Base-by-base conservation (phyloP, 2,113 vertebrate genomes). In the Onychostoma macrolepis region DNA sequence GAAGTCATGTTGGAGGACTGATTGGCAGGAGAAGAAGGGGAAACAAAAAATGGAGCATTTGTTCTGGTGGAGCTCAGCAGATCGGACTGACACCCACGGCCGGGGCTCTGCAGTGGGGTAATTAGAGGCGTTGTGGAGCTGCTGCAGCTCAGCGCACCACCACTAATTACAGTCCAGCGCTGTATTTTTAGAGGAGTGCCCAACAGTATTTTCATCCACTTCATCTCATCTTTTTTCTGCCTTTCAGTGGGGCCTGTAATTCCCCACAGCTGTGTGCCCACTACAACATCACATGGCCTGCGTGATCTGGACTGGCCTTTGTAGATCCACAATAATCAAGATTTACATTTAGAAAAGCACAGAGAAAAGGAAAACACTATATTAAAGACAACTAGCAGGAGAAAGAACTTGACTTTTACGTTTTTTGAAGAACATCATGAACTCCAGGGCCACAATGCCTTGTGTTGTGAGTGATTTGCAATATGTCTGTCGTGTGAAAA, bases 131-230 rank as follows among this genome's bases (percentile, higher is more conserved):
- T 91, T 92, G 93, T 87, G 92, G 90, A 91, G 90, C 87, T 76
- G 92, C 94, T 93, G 94, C 94, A 94, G 94, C 94, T 91, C 90
- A 88, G 91, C 92, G 87, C 93, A 90, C 78, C 78, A 93, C 95
- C 94, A 92, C 95, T 94, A 96, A 96, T 95, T 94, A 93, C 93
- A 95, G 93, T 80, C 84, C 91, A 89, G 82, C 41, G 45, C 81
- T 86, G 90, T 96, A 95, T 96, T 95, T 95, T 94, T 96, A 96
- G 94, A 87, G 82, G 86, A 24, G 78, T 90, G 92, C 91, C 91
- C 92, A 86, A 90, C 92, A 90, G 89, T 93, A 94, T 95, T 95
- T 95, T 94, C 92, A 94, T 94, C 92, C 91, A 71, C 80, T 82
- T 91, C 89, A 87, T 86, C 82, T 87, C 83, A 84, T 88, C 88